Evolutionary conservation across 37 sponge, comb jelly and placozoan genomes (phyloP).

Genomic region (Corticium candelabrum): DNA sequence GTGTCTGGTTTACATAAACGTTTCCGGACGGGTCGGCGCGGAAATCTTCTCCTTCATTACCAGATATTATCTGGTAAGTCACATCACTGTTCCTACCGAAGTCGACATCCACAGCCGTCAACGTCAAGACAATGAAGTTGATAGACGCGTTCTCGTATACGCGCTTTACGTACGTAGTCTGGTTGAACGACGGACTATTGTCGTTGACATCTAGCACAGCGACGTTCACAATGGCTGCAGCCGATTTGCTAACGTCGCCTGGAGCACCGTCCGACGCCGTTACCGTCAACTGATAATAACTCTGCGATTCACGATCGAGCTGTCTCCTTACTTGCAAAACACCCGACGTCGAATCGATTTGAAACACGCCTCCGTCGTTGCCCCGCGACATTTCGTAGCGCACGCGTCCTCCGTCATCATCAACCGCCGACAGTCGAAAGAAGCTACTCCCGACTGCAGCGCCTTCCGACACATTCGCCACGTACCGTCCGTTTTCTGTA

Average conservation of each 20-base stretch:
- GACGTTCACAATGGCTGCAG: background rate
- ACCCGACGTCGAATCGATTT: background rate
- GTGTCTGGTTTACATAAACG: slow-evolving; percentile 10
- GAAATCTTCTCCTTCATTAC: slow-evolving; percentile 29
- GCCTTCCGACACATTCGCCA: slow-evolving; percentile 27
- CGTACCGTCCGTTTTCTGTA: slow-evolving; percentile 6
- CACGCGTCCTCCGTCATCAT: slow-evolving; percentile 35
- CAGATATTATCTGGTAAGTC: slow-evolving; percentile 15
- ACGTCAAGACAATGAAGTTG: slow-evolving; percentile 3
- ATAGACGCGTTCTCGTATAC: background rate
- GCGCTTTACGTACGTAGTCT: background rate
- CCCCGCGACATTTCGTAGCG: slow-evolving; percentile 8
- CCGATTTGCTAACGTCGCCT: background rate
- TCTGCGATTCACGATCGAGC: slow-evolving; percentile 36
- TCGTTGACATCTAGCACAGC: background rate
- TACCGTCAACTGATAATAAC: slow-evolving; percentile 34
- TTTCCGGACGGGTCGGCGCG: slow-evolving; percentile 32
- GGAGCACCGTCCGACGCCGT: slow-evolving; percentile 12
- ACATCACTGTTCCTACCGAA: slow-evolving; percentile 44
- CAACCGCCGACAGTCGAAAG: slow-evolving; percentile 31
- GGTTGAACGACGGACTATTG: background rate
- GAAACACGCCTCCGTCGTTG: background rate
- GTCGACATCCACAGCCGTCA: slow-evolving; percentile 55
- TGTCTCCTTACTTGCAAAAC: slow-evolving; percentile 22
- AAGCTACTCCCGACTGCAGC: slow-evolving; percentile 24